Evolutionary conservation across 30 jellyfish, hydroid and myxozoan genomes (phyloP).

Genomic region (Sanderia malayensis): DNA sequence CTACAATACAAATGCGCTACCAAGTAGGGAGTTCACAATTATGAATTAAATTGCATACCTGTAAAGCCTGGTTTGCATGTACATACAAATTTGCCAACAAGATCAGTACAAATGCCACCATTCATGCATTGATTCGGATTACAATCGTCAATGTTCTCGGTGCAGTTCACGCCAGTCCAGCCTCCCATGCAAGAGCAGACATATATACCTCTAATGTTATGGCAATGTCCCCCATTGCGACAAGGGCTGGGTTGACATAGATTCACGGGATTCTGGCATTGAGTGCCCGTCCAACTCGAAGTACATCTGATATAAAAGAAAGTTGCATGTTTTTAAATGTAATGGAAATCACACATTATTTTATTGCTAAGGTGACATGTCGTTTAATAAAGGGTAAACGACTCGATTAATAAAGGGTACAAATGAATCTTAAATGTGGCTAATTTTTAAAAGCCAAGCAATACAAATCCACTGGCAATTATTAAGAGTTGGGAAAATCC

Average conservation of each 20-base stretch:
- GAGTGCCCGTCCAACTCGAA: slow-evolving; percentile 37
- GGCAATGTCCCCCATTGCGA: slow-evolving; percentile 57
- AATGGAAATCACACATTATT: too few species aligned
- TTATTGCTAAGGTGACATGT: too few species aligned
- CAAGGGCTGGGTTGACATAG: slow-evolving; percentile 50
- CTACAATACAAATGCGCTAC: too few species aligned
- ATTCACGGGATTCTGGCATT: slow-evolving; percentile 56
- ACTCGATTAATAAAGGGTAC: too few species aligned
- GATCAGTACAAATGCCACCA: slow-evolving; percentile 67
- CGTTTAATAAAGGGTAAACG: too few species aligned
- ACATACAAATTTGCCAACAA: slow-evolving; percentile 52
- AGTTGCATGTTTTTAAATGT: too few species aligned
- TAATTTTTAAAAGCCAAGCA: too few species aligned
- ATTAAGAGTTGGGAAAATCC: neutral
- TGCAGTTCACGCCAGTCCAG: slow-evolving; percentile 63
- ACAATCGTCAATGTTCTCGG: slow-evolving; percentile 63
- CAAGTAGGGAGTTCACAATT: too few species aligned
- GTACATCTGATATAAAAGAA: slow-evolving; percentile 36
- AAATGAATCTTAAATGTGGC: too few species aligned
- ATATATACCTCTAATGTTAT: slow-evolving; percentile 13
- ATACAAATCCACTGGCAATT: neutral
- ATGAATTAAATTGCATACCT: slow-evolving; percentile 30
- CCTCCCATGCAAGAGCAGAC: slow-evolving; percentile 67
- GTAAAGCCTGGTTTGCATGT: slow-evolving; percentile 67
- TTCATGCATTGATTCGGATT: slow-evolving; percentile 53